Evolutionary conservation across 2,888 invertebrate species (phyloP).

Genomic region (Biston betularia): DNA sequence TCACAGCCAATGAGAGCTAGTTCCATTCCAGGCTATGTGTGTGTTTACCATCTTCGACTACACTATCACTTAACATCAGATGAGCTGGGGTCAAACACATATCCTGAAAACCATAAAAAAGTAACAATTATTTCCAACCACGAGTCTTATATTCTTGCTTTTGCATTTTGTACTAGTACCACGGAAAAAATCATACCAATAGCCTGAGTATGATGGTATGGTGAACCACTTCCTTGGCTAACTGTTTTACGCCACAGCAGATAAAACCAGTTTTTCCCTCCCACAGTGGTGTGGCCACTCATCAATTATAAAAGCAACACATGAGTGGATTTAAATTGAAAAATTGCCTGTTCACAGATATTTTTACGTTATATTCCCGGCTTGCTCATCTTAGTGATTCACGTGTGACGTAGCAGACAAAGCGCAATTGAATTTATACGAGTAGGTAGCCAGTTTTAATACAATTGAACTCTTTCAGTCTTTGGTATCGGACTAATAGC

Average conservation of each 20-base stretch:
- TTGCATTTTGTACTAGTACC: no score
- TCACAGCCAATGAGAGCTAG: no score
- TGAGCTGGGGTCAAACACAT: no score
- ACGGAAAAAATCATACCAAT: not conserved
- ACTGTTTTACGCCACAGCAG: not conserved
- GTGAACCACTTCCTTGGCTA: slow-evolving; percentile 1
- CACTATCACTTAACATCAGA: no score
- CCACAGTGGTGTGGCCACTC: slow-evolving; percentile 1
- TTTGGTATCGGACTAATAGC: no score
- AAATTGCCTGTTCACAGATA: slow-evolving; percentile 18
- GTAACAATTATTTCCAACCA: no score
- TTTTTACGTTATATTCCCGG: slow-evolving; percentile 11
- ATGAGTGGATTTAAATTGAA: slow-evolving; percentile 17
- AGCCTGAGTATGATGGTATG: not conserved
- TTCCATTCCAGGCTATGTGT: no score
- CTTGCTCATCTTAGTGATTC: slow-evolving; percentile 13
- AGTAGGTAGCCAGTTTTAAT: slow-evolving; percentile 7
- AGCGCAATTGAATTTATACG: slow-evolving; percentile 12
- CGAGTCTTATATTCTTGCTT: no score
- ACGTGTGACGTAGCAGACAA: slow-evolving; percentile 16
- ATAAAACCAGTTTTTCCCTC: not conserved
- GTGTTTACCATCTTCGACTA: no score
- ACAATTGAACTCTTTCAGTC: slow-evolving; percentile 23
- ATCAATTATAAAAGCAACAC: slow-evolving; percentile 7
- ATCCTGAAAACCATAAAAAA: no score